A percentile compares a stretch with the other conserved stretches of the same genome.
phyloP scores from a whole-genome alignment of 2,888 invertebrate species.

The Entomobrya proxima region DNA sequence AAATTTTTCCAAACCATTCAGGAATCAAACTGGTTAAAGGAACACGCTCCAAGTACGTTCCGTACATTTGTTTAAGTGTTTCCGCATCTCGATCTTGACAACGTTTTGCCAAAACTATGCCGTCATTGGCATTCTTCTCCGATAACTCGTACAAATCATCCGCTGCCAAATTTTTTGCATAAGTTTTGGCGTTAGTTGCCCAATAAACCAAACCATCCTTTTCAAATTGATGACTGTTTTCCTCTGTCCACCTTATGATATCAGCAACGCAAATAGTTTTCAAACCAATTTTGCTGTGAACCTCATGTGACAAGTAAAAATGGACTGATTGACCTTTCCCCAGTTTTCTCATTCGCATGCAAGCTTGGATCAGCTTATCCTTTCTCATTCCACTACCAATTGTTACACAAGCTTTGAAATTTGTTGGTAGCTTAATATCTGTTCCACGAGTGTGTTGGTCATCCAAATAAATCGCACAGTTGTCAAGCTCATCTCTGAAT shows the following conservation, averaged over 20 bases:
- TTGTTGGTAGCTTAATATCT: conserved; percentile 63
- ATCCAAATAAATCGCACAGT: conserved; percentile 69
- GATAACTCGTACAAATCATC: conserved; percentile 32
- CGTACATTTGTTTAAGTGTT: conserved; percentile 4
- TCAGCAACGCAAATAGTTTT: background rate
- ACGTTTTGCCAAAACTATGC: background rate
- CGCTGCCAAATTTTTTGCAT: conserved; percentile 59
- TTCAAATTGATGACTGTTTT: conserved; percentile 55
- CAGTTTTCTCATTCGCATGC: conserved; percentile 70
- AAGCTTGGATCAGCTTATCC: conserved; percentile 71
- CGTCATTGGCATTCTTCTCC: background rate
- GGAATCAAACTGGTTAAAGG: background rate
- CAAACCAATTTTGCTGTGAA: conserved; percentile 54
- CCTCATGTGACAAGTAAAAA: conserved; percentile 68
- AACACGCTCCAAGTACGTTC: background rate
- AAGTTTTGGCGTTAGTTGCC: conserved; percentile 63
- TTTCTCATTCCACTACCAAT: conserved; percentile 63
- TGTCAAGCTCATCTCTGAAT: conserved; percentile 36
- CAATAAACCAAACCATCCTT: conserved; percentile 69
- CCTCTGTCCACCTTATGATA: conserved; percentile 62
- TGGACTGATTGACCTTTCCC: conserved; percentile 66
- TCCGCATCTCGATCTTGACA: conserved; percentile 39
- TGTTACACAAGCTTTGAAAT: conserved; percentile 61
- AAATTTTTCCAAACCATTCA: background rate
- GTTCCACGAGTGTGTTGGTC: conserved; percentile 71